Evolutionary conservation across 2,888 invertebrate species (phyloP), one percentile per base, ranked within the genome.

Genomic region (Nipponacmea schrenckii): DNA sequence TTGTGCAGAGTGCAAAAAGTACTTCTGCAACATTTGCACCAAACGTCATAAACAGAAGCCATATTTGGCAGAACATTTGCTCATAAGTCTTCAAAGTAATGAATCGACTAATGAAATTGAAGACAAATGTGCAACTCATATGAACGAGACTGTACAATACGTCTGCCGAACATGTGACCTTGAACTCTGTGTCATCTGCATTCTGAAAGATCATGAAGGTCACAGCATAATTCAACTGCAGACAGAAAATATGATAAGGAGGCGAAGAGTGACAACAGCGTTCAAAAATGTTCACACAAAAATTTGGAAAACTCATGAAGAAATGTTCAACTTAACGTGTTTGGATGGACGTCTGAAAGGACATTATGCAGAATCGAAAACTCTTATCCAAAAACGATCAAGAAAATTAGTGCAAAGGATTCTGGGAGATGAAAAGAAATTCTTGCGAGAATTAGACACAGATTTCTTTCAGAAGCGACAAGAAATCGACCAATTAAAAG

Each of bases 1-100:
- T n/a, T 80, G 80, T 70, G 68, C 69, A 5, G 76, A 77, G 10
- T 80, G 80, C 64, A 63, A 70, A 31, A 77, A 76, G 62, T 73
- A 79, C 56, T 74, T 75, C 44, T 80, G 80, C 63, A 14, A 27
- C 2, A 15, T 5, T 2, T 80, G 80, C 64, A 62, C 67, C 3
- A 39, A 67, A 2, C 48, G 65, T 26, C 76, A 77, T 20, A 64
- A 70, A 12, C 31, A 62, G 24, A 73, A 71, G 4, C 62, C 69
- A 12, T 73, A 73, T 31, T 71, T 79, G 27, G 69, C 62, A 46
- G 62, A 68, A 48, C 80, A 80, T 64, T 66, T 74, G 12, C 24
- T 76, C 31, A 45, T 75, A 12, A 44, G 62, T 31, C 48, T 74
- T 0, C 39, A 50, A 14, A 20, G 62, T 27, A 26, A 64, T 10